Conservation (phyloP, 2,113 vertebrate species). For the Ictidomys tridecemlineatus region DNA sequence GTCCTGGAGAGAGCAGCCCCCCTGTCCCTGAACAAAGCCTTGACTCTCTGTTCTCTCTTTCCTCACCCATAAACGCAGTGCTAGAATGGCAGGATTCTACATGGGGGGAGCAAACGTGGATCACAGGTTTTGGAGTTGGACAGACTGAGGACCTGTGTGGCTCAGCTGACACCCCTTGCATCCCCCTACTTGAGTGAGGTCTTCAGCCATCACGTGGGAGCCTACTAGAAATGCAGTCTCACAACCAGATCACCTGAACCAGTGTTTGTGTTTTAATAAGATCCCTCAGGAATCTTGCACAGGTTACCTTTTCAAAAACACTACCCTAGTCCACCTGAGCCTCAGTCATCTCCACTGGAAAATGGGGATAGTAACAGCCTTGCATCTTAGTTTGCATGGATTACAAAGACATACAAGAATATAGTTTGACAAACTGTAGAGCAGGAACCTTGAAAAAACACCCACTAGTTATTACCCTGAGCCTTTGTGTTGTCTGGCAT, state of each 20-base stretch:
- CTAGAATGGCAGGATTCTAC: no score
- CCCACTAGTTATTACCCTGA: not conserved
- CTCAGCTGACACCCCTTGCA: not conserved
- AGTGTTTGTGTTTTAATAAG: not conserved
- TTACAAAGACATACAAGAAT: not conserved
- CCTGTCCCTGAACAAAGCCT: not conserved
- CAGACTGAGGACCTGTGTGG: not conserved
- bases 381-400: not conserved
- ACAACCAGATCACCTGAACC: not conserved
- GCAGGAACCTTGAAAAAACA: not conserved
- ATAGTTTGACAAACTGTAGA: not conserved
- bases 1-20: not conserved
- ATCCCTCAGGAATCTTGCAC: not conserved
- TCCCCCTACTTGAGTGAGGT: not conserved
- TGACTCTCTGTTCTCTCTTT: not conserved
- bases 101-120: not conserved
- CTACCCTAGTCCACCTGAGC: not conserved
- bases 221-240: not conserved
- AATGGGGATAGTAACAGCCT: not conserved
- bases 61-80: not conserved
- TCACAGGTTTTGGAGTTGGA: not conserved
- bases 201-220: not conserved
- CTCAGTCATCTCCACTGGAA: not conserved
- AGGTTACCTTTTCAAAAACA: not conserved
- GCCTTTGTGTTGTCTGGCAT: not conserved